phyloP scores from a whole-genome alignment of 2,797 vertebrate species.

The Sebastes steindachneri region DNA sequence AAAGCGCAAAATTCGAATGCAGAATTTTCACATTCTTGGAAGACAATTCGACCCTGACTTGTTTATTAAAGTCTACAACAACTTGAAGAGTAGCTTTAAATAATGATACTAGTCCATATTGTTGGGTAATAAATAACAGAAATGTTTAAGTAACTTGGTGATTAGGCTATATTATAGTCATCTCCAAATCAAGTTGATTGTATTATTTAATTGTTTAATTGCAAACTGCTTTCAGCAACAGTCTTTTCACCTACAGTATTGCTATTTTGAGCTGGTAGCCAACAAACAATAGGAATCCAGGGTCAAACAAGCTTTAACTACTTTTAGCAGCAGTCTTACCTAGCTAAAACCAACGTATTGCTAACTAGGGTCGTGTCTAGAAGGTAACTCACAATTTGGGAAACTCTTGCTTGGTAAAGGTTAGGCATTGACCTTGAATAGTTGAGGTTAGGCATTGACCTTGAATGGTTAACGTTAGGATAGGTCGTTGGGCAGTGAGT shows the following conservation, averaged over 20 bases:
- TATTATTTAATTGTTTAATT: not conserved
- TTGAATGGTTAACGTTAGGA: too few relatives aligned
- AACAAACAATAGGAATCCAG: not conserved
- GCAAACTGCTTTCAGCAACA: not conserved
- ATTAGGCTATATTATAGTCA: not conserved
- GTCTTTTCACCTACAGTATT: not conserved
- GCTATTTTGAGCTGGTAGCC: not conserved
- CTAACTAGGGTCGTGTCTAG: too few relatives aligned
- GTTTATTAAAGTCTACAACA: not conserved
- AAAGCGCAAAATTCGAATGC: too few relatives aligned
- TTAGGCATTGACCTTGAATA: too few relatives aligned
- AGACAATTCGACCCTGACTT: not conserved
- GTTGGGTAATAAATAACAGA: not conserved
- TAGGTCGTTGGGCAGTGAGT: too few relatives aligned
- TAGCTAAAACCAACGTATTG: too few relatives aligned
- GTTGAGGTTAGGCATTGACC: too few relatives aligned
- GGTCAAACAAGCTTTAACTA: not conserved
- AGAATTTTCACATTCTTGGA: not conserved
- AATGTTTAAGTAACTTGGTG: not conserved
- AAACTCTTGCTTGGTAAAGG: too few relatives aligned
- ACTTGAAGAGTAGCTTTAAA: not conserved
- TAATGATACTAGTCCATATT: not conserved
- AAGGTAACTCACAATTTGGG: too few relatives aligned
- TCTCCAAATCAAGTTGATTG: not conserved
- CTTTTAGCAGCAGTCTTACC: too few relatives aligned